These are phyloP conservation scores for Fopius arisanus DNA, from an alignment of 1,140 invertebrate species.

Conservation along the genomic window DNA sequence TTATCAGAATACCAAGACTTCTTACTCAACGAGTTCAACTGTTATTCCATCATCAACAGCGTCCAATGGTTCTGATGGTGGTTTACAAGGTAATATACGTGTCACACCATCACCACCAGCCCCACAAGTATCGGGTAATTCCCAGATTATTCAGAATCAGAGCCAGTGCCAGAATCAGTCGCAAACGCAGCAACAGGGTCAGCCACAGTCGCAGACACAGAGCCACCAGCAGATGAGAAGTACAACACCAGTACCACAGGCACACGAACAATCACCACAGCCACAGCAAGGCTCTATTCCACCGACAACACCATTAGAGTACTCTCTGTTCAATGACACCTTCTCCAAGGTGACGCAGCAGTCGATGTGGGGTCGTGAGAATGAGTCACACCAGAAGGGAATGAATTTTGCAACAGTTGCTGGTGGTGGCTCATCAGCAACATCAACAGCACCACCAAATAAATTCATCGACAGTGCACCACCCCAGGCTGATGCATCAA, in stretches of 20 bases:
- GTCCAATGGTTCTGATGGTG: constrained; percentile 43
- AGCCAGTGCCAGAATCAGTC: constrained; percentile 40
- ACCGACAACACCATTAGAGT: constrained; percentile 67
- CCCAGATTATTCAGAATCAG: constrained; percentile 31
- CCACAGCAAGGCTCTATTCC: constrained; percentile 37
- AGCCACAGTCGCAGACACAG: constrained; percentile 38
- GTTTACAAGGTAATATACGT: constrained; percentile 40
- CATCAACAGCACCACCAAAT: constrained; percentile 53
- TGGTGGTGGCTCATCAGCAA: constrained; percentile 67
- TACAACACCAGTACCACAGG: constrained; percentile 43
- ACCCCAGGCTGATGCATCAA: constrained; percentile 76
- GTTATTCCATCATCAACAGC: constrained; percentile 31
- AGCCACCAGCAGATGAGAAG: constrained; percentile 45
- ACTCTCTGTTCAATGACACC: constrained; percentile 81
- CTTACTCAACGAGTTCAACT: constrained; percentile 42
- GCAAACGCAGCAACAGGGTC: constrained; percentile 38
- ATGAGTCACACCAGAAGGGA: constrained; percentile 69
- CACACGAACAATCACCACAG: constrained; percentile 41
- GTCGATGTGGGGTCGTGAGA: constrained; percentile 74
- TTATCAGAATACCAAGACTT: constrained; percentile 55
- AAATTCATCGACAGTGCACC: constrained; percentile 70
- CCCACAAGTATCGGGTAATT: constrained; percentile 15
- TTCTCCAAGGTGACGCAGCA: constrained; percentile 73
- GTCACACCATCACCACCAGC: constrained; percentile 50
- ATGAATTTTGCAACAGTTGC: constrained; percentile 80